phyloP scores from a whole-genome alignment of 2,113 vertebrate species.

The Tenebrosternarchus preto region DNA sequence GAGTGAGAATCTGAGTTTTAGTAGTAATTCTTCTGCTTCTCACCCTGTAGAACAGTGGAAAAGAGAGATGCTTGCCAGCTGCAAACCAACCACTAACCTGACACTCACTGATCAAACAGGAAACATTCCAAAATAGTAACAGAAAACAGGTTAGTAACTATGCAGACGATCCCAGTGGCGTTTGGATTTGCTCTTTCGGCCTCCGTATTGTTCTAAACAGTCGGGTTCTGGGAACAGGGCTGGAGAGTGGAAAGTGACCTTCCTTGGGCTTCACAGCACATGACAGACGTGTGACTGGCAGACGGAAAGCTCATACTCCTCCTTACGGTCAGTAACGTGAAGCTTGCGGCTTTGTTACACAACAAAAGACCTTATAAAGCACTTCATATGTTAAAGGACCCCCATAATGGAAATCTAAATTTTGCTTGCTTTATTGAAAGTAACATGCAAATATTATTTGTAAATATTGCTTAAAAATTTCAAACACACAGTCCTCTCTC shows the following conservation, averaged over 20 bases:
- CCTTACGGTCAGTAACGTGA: neutral
- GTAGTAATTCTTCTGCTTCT: neutral
- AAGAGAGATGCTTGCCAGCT: neutral
- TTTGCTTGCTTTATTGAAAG: too few species aligned
- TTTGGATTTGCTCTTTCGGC: neutral
- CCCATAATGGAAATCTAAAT: neutral
- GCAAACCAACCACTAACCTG: neutral
- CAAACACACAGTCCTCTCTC: too few species aligned
- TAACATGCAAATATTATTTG: too few species aligned
- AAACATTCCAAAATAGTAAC: neutral
- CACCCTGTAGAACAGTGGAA: neutral
- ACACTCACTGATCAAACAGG: neutral
- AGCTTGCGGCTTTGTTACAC: neutral
- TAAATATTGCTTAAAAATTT: too few species aligned
- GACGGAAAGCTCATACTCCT: neutral
- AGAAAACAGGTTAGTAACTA: neutral
- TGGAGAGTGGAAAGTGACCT: slow-evolving; percentile 29
- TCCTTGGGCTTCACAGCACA: slow-evolving; percentile 4
- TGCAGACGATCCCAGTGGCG: neutral
- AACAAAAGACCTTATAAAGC: neutral
- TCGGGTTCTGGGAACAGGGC: neutral
- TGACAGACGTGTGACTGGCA: slow-evolving; percentile 19
- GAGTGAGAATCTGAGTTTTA: slow-evolving; percentile 42
- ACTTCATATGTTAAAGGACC: too few species aligned
- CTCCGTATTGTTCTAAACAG: neutral